phyloP scores from a whole-genome alignment of 2,113 vertebrate genomes.

The Ahaetulla prasina region DNA sequence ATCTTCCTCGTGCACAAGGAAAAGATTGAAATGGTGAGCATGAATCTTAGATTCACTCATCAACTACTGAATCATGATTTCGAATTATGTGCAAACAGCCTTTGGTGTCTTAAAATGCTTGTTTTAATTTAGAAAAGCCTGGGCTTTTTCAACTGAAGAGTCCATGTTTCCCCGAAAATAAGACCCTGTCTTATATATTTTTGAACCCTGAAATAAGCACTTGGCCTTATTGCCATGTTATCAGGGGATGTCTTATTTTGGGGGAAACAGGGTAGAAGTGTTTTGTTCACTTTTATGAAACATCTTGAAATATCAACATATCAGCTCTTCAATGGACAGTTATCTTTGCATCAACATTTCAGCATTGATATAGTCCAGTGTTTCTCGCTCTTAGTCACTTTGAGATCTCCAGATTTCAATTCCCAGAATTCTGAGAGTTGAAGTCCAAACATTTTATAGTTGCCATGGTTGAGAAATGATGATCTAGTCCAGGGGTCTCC shows the following conservation, averaged over 20 bases:
- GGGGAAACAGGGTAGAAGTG: too few species aligned
- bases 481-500: background rate
- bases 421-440: background rate
- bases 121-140: background rate
- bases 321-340: background rate
- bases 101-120: background rate
- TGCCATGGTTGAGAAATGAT: background rate
- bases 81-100: background rate
- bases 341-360: background rate
- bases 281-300: background rate
- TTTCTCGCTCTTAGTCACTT: background rate
- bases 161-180: too few species aligned
- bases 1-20: background rate
- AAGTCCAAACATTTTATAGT: background rate
- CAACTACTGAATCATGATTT: background rate
- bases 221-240: too few species aligned
- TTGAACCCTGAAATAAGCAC: too few species aligned
- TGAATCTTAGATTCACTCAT: background rate
- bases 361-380: background rate
- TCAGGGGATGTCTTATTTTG: too few species aligned
- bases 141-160: background rate
- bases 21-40: background rate
- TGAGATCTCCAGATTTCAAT: background rate
- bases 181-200: too few species aligned
- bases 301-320: background rate